A percentile compares a stretch with the other conserved stretches of the same genome.
phyloP scores from a whole-genome alignment of 1,140 invertebrate genomes.

The Batillaria attramentaria region DNA sequence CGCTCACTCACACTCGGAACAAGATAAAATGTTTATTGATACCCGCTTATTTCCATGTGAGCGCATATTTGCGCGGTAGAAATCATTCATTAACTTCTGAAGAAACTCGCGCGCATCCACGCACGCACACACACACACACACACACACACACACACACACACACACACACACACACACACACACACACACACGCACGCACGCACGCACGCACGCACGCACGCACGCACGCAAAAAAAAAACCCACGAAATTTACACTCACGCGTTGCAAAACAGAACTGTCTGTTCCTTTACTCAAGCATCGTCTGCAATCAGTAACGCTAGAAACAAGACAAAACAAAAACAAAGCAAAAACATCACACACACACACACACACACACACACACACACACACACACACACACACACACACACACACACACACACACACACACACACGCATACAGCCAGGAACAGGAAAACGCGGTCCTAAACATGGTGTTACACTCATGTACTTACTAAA shows the following conservation, averaged over 20 bases:
- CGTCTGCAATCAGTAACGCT: neutral
- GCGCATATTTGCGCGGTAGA: too few relatives aligned
- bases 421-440: constrained; percentile 8
- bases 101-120: neutral
- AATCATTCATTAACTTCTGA: too few relatives aligned
- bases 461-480: neutral
- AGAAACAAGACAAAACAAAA: neutral
- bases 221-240: neutral
- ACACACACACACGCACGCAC: constrained; percentile 1
- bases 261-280: neutral
- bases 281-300: neutral
- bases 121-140: constrained; percentile 12
- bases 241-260: too few relatives aligned
- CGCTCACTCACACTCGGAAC: too few relatives aligned
- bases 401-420: constrained; percentile 9
- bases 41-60: too few relatives aligned
- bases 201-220: neutral
- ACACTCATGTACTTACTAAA: neutral
- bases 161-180: constrained; percentile 9
- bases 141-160: constrained; percentile 13
- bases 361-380: neutral
- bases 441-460: neutral
- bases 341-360: neutral
- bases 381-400: neutral
- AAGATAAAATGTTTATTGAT: too few relatives aligned